Percentiles rank a stretch among this genome's conserved stretches.
These are phyloP conservation scores for Meliscaeva auricollis DNA, from an alignment of 2,888 invertebrate species.

Conservation along the genomic window DNA sequence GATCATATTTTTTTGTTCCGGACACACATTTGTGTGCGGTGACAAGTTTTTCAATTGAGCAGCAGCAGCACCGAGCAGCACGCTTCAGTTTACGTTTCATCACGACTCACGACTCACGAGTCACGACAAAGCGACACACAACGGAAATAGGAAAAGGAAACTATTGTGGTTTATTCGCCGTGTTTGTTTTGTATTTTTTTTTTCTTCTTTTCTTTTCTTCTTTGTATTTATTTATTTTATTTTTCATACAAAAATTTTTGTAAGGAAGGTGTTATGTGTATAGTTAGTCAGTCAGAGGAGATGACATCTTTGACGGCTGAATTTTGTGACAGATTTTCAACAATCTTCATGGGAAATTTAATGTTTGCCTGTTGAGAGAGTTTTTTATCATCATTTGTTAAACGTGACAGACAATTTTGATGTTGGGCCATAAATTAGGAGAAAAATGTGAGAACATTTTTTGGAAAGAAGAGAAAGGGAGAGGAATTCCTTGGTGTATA, in stretches of 20 bases:
- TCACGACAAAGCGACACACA: background rate
- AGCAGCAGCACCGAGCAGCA: slow-evolving; percentile 20
- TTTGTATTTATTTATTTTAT: background rate
- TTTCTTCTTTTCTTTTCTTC: background rate
- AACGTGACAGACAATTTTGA: slow-evolving; percentile 53
- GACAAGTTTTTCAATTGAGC: slow-evolving; percentile 47
- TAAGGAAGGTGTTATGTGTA: background rate
- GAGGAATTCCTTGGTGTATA: background rate
- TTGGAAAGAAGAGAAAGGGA: background rate
- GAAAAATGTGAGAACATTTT: background rate
- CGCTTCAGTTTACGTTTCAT: background rate
- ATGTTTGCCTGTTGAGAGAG: slow-evolving; percentile 39
- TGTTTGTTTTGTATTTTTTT: background rate
- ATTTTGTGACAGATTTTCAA: slow-evolving; percentile 40
- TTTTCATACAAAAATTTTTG: too few relatives aligned
- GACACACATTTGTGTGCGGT: slow-evolving; percentile 30
- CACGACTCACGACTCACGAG: background rate
- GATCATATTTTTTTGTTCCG: slow-evolving; percentile 38
- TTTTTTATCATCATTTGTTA: slow-evolving; percentile 57
- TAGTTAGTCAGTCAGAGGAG: background rate
- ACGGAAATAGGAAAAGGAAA: slow-evolving; percentile 30
- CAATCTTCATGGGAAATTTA: slow-evolving; percentile 22
- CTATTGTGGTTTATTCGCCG: background rate
- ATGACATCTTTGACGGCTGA: slow-evolving; percentile 24
- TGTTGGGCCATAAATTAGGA: slow-evolving; percentile 46